phyloP scores from a whole-genome alignment of 1,140 invertebrate genomes.

The Lepidostoma basale region DNA sequence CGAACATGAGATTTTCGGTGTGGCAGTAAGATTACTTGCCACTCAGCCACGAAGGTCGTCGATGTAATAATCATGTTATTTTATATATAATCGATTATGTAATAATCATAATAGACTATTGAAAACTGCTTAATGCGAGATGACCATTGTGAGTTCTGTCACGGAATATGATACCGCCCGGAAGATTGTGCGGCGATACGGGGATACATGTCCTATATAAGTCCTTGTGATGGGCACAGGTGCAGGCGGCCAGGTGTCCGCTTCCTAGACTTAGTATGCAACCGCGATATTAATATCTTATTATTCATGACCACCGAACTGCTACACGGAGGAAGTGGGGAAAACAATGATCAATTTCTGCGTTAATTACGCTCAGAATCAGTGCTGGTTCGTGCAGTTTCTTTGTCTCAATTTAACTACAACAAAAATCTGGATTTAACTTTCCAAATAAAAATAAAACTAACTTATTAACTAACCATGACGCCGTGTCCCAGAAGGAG shows the following conservation, averaged over 20 bases:
- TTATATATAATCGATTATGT: too few species aligned
- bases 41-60: too few species aligned
- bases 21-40: too few species aligned
- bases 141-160: not conserved
- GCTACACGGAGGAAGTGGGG: slow-evolving; percentile 16
- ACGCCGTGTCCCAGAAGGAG: too few species aligned
- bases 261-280: slow-evolving; percentile 30
- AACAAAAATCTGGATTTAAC: not conserved
- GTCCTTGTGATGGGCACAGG: slow-evolving; percentile 9
- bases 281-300: slow-evolving; percentile 13
- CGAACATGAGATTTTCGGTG: too few species aligned
- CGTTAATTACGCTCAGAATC: slow-evolving; percentile 24
- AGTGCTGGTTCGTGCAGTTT: not conserved
- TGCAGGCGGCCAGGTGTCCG: slow-evolving; percentile 19
- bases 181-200: not conserved
- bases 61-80: too few species aligned
- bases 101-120: too few species aligned
- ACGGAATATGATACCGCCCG: not conserved
- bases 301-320: slow-evolving; percentile 8
- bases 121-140: too few species aligned
- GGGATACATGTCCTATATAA: slow-evolving; percentile 10
- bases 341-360: slow-evolving; percentile 22
- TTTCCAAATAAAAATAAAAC: not conserved
- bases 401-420: not conserved
- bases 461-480: too few species aligned